These are phyloP conservation scores for Zosterops japonicus DNA, from an alignment of 2,113 vertebrate genomes.

Conservation along the genomic window DNA sequence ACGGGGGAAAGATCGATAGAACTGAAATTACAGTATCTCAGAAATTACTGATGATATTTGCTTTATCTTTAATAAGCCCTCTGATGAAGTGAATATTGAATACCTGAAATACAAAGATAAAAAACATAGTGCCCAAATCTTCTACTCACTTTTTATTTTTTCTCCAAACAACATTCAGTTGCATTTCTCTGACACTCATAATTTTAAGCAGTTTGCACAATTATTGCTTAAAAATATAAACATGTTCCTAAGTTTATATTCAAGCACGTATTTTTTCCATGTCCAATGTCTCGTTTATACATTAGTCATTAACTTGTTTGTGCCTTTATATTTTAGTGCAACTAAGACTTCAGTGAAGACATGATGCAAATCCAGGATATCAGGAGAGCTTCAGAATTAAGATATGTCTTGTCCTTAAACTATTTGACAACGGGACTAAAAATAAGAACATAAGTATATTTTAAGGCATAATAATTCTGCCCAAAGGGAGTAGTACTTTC, in stretches of 20 bases:
- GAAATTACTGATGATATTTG: background rate
- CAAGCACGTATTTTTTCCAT: background rate
- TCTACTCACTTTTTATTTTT: background rate
- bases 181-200: background rate
- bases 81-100: background rate
- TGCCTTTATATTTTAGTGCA: background rate
- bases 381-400: slow-evolving; percentile 13
- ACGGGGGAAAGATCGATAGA: background rate
- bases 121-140: background rate
- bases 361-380: slow-evolving; percentile 6
- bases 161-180: background rate
- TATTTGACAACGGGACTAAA: background rate
- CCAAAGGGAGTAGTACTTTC: background rate
- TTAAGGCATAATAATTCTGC: background rate
- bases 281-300: background rate
- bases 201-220: background rate
- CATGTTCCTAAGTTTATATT: background rate
- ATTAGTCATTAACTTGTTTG: background rate
- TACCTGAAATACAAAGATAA: background rate
- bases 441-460: background rate
- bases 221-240: slow-evolving; percentile 1
- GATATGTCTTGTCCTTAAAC: background rate
- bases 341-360: background rate
- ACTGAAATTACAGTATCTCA: slow-evolving; percentile 4
- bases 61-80: background rate